These are phyloP conservation scores for Papilio polytes DNA, from an alignment of 1,140 invertebrate genomes.

Conservation along the genomic window DNA sequence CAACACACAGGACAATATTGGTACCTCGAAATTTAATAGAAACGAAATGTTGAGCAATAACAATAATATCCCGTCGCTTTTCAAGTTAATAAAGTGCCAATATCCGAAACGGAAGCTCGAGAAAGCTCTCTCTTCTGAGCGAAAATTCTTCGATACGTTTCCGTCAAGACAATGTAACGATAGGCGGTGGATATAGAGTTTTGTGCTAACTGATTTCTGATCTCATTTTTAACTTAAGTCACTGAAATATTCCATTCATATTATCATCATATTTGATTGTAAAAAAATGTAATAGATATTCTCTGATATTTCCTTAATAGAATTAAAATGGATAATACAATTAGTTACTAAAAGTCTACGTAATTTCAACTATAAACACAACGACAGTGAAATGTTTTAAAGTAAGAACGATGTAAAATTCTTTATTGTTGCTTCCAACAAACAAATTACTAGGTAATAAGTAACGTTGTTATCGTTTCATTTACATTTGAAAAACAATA, in stretches of 20 bases:
- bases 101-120: conserved; percentile 30
- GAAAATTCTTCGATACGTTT: conserved; percentile 31
- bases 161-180: neutral
- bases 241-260: no score
- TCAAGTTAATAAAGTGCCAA: conserved; percentile 33
- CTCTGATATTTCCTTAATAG: neutral
- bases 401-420: neutral
- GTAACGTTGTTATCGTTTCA: neutral
- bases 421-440: neutral
- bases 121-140: conserved; percentile 20
- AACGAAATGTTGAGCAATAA: conserved; percentile 15
- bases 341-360: neutral
- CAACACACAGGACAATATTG: neutral
- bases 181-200: conserved; percentile 23
- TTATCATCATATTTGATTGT: neutral
- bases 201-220: neutral
- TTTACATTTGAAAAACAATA: neutral
- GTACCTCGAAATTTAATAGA: conserved; percentile 16
- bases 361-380: neutral
- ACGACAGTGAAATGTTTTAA: neutral
- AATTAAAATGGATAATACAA: neutral
- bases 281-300: neutral
- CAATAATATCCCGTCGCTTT: conserved; percentile 31
- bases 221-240: neutral
- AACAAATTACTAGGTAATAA: neutral